A percentile compares a stretch with the other conserved stretches of the same genome.
Conservation (phyloP, 2,888 invertebrate species). For the Loripinus fragilis region DNA sequence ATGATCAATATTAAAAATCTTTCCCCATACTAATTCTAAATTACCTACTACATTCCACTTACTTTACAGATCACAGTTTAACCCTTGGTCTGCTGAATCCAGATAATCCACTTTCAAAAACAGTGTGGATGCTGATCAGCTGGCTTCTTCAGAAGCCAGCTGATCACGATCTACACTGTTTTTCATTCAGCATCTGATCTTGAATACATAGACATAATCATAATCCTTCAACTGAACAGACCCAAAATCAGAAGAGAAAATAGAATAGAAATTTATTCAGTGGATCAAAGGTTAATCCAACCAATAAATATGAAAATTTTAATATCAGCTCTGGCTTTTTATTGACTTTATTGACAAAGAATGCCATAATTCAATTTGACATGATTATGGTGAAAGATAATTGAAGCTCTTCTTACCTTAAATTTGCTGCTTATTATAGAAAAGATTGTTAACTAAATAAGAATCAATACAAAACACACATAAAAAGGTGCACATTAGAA, state of each 20-base stretch:
- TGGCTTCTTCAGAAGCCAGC: too few relatives aligned
- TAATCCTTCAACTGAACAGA: too few relatives aligned
- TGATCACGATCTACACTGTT: too few relatives aligned
- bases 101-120: too few relatives aligned
- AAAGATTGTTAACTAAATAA: conserved; percentile 14
- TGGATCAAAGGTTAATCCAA: neutral
- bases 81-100: too few relatives aligned
- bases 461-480: neutral
- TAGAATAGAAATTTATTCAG: neutral
- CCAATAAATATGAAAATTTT: neutral
- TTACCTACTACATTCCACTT: neutral
- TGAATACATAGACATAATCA: too few relatives aligned
- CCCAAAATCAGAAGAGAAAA: too few relatives aligned
- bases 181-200: too few relatives aligned
- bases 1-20: neutral
- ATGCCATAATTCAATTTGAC: conserved; percentile 16
- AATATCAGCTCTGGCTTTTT: conserved; percentile 10
- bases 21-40: neutral
- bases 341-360: conserved; percentile 19
- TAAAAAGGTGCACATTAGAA: neutral
- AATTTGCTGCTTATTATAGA: neutral
- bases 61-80: neutral
- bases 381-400: conserved; percentile 12
- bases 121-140: too few relatives aligned
- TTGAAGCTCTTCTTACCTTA: conserved; percentile 14